These are phyloP conservation scores for Patella pellucida DNA, from an alignment of 2,888 invertebrate species.

Conservation along the genomic window DNA sequence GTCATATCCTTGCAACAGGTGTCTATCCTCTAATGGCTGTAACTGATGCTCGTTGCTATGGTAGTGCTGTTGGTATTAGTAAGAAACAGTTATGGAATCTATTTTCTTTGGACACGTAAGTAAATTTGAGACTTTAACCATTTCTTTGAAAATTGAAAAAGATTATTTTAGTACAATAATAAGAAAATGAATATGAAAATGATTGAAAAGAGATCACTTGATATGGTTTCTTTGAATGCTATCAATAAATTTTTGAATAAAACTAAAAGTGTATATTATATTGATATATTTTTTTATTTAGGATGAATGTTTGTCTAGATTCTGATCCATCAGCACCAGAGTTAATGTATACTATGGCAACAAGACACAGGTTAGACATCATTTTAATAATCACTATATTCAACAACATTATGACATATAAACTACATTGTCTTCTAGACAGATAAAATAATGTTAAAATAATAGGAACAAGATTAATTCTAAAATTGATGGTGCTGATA, in stretches of 20 bases:
- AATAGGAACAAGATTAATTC: too few species aligned
- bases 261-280: too few species aligned
- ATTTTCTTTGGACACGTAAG: constrained; percentile 68
- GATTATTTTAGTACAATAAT: too few species aligned
- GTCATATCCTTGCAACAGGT: constrained; percentile 66
- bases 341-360: constrained; percentile 62
- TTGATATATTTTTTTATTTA: constrained; percentile 28
- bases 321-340: constrained; percentile 67
- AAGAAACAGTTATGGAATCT: constrained; percentile 69
- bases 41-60: constrained; percentile 67
- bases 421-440: too few species aligned
- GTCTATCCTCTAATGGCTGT: constrained; percentile 68
- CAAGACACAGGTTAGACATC: constrained; percentile 56
- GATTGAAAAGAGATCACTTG: too few species aligned
- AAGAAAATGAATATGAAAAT: constrained; percentile 5
- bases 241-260: too few species aligned
- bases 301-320: constrained; percentile 66
- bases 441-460: too few species aligned
- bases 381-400: background rate
- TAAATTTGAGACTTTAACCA: constrained; percentile 7
- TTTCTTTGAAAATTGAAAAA: too few species aligned
- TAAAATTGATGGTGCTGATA: too few species aligned
- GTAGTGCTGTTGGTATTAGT: constrained; percentile 66
- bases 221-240: too few species aligned
- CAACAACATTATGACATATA: too few species aligned